phyloP scores from a whole-genome alignment of 2,888 invertebrate genomes.

The Dynastes maya region DNA sequence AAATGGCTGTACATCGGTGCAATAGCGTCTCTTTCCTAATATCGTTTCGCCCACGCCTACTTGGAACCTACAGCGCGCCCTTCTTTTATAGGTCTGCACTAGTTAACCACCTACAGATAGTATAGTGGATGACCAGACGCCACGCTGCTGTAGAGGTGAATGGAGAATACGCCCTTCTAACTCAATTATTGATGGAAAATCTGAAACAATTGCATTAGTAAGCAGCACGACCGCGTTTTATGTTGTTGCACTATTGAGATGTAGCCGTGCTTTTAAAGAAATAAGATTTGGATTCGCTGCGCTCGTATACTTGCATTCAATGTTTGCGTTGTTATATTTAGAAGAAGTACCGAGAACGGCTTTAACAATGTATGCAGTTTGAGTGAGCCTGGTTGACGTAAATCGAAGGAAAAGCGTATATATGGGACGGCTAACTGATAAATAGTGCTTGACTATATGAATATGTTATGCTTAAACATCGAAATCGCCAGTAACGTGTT shows the following conservation, averaged over 20 bases:
- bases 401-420: no score
- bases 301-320: no score
- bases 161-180: conserved; percentile 24
- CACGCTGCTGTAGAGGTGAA: neutral
- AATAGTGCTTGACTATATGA: no score
- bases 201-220: conserved; percentile 49
- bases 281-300: conserved; percentile 24
- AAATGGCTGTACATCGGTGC: neutral
- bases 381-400: no score
- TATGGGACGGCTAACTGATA: no score
- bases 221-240: conserved; percentile 42
- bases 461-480: no score
- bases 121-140: neutral
- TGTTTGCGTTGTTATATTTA: no score
- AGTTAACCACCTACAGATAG: conserved; percentile 10
- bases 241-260: conserved; percentile 27
- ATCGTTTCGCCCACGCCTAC: neutral
- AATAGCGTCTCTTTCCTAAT: neutral
- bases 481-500: no score
- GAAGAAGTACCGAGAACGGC: no score
- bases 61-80: neutral
- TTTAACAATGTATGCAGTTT: no score
- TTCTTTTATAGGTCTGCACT: neutral
- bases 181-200: conserved; percentile 49
- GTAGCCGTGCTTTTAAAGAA: conserved; percentile 40